A percentile compares a stretch with the other conserved stretches of the same genome.
These are phyloP conservation scores for Spodoptera littoralis DNA, from an alignment of 2,888 invertebrate genomes.

Conservation along the genomic window DNA sequence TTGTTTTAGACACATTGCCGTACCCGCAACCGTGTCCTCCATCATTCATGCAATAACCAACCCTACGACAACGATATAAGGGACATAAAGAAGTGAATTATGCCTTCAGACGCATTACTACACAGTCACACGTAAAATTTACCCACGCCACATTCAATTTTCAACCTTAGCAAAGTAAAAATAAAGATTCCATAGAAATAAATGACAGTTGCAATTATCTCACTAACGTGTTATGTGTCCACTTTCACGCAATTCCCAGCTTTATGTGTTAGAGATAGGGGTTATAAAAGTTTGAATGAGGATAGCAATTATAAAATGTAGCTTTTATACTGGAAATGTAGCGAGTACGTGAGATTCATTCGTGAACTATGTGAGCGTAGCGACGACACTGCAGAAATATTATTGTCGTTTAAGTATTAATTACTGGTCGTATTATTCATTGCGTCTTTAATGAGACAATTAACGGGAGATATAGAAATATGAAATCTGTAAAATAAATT, in stretches of 20 bases:
- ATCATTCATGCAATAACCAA: constrained; percentile 22
- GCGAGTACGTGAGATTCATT: constrained; percentile 40
- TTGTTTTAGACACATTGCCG: constrained; percentile 55
- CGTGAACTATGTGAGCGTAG: constrained; percentile 26
- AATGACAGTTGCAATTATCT: constrained; percentile 28
- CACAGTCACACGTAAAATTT: constrained; percentile 21
- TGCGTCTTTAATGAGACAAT: background rate
- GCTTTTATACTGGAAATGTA: constrained; percentile 35
- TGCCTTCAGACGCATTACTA: constrained; percentile 23
- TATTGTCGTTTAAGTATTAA: constrained; percentile 2
- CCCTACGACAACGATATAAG: constrained; percentile 38
- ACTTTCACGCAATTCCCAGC: constrained; percentile 19
- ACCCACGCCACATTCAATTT: constrained; percentile 8
- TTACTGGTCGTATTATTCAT: constrained; percentile 13
- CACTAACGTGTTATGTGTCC: constrained; percentile 24
- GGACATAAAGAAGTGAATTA: constrained; percentile 35
- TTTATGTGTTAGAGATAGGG: constrained; percentile 7
- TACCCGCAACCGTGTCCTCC: constrained; percentile 29
- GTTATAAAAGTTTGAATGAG: constrained; percentile 19
- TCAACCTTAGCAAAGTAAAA: background rate
- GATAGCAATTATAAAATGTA: constrained; percentile 47
- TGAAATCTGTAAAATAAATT: background rate
- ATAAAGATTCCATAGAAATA: constrained; percentile 26
- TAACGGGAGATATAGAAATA: background rate
- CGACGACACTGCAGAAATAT: constrained; percentile 9